Percentiles rank a stretch among this genome's conserved stretches.
phyloP scores from a whole-genome alignment of 2,113 vertebrate species.

The Alectura lathami region DNA sequence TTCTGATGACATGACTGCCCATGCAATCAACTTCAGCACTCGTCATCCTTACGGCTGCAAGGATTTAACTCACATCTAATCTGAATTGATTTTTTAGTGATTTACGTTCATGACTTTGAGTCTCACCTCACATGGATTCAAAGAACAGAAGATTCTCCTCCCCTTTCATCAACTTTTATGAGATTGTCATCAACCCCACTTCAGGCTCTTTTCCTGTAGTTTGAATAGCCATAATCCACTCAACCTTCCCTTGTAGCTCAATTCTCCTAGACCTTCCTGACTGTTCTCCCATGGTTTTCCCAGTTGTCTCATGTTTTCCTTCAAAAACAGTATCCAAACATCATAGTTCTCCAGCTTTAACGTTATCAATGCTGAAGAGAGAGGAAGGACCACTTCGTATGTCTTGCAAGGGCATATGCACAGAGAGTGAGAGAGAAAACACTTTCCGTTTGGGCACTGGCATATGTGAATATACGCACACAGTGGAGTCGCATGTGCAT shows the following conservation, averaged over 20 bases:
- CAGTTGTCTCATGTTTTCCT: neutral
- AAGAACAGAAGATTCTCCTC: slow-evolving; percentile 43
- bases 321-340: neutral
- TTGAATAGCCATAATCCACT: neutral
- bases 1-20: neutral
- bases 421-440: neutral
- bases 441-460: neutral
- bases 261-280: neutral
- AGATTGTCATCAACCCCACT: slow-evolving; percentile 34
- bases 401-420: neutral
- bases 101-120: slow-evolving; percentile 12
- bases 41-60: neutral
- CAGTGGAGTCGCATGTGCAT: neutral
- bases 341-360: neutral
- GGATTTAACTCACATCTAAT: slow-evolving; percentile 44
- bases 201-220: neutral
- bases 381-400: neutral
- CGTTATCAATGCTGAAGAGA: neutral
- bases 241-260: neutral
- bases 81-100: slow-evolving; percentile 21
- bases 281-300: neutral
- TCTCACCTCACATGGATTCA: neutral
- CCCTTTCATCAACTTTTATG: slow-evolving; percentile 59
- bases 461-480: neutral
- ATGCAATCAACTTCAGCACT: slow-evolving; percentile 7